These are phyloP conservation scores for Loxodonta africana DNA, from an alignment of 2,113 vertebrate species.

Conservation along the genomic window DNA sequence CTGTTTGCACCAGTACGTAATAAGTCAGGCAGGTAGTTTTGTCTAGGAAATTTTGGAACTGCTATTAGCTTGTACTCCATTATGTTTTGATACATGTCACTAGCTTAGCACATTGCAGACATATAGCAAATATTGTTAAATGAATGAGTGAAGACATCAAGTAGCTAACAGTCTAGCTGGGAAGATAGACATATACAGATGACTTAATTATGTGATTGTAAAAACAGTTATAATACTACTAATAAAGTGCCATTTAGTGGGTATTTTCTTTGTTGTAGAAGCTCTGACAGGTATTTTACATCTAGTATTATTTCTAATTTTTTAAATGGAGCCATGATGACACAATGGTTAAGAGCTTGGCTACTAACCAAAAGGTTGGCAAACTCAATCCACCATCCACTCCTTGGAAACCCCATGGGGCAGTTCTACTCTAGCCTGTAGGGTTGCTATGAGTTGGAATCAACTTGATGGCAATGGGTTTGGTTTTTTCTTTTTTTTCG, in stretches of 20 bases:
- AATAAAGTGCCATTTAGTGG: not conserved
- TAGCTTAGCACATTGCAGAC: not conserved
- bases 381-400: too few species aligned
- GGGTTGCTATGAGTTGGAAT: too few species aligned
- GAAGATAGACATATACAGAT: not conserved
- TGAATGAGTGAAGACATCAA: not conserved
- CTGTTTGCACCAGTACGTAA: not conserved
- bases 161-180: not conserved
- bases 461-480: too few species aligned
- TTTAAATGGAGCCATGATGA: not conserved
- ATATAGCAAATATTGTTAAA: not conserved
- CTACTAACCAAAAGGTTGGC: too few species aligned
- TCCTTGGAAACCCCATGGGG: too few species aligned
- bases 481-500: too few species aligned
- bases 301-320: not conserved
- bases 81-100: not conserved
- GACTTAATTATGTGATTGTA: not conserved
- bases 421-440: too few species aligned
- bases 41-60: not conserved
- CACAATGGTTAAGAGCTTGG: too few species aligned
- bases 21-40: not conserved
- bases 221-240: not conserved
- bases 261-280: slow-evolving; percentile 5
- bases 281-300: not conserved
- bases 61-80: not conserved